Conservation (phyloP, 2,797 vertebrate species). For the Sebastiscus tertius region DNA sequence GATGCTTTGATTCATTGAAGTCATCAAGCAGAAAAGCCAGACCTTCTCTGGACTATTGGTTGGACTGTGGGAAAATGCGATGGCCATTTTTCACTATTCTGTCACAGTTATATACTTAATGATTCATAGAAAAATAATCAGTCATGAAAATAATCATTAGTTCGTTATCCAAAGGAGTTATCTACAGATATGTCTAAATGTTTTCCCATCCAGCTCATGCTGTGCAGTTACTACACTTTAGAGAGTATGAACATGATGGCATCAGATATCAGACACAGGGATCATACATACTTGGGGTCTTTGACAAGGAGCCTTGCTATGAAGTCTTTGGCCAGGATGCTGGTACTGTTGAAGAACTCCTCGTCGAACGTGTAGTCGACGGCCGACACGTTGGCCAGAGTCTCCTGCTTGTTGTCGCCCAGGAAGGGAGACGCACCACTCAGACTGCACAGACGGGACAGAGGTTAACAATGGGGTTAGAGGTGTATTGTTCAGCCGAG, state of each 20-base stretch:
- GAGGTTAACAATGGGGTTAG: background rate
- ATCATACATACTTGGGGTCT: conserved; percentile 92
- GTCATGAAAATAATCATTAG: background rate
- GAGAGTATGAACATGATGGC: background rate
- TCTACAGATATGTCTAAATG: too few species aligned
- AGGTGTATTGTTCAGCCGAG: background rate
- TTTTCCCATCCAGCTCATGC: background rate
- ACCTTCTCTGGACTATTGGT: background rate
- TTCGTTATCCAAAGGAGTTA: too few species aligned
- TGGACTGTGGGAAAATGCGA: background rate
- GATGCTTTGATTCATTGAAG: background rate
- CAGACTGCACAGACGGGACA: conserved; percentile 77
- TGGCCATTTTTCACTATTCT: background rate
- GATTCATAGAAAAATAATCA: background rate
- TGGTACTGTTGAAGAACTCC: conserved; percentile 96
- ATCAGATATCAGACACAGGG: background rate
- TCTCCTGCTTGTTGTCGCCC: conserved; percentile 98
- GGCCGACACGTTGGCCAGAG: conserved; percentile 95
- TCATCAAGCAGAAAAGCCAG: background rate
- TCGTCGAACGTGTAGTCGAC: conserved; percentile 97
- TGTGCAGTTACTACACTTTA: background rate
- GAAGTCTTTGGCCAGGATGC: conserved; percentile 96
- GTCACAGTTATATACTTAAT: background rate
- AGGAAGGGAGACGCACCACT: conserved; percentile 98
- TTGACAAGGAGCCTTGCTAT: conserved; percentile 94